A percentile compares a stretch with the other conserved stretches of the same genome.
phyloP scores from a whole-genome alignment of 2,113 vertebrate genomes.

The Vombatus ursinus region DNA sequence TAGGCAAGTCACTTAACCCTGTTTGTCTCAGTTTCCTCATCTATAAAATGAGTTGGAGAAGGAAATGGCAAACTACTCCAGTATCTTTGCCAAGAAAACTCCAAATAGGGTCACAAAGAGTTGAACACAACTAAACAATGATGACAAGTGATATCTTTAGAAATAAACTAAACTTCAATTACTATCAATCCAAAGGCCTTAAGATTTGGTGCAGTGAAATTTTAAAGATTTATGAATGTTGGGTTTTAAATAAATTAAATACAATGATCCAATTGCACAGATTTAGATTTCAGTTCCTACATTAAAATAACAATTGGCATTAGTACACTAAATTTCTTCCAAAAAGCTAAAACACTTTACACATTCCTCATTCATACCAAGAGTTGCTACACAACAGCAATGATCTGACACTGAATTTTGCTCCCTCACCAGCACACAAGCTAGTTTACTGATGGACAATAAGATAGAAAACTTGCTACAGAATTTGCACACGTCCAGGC shows the following conservation, averaged over 20 bases:
- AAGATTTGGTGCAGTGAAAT: conserved; percentile 56
- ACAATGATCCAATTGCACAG: conserved; percentile 55
- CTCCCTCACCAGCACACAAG: conserved; percentile 16
- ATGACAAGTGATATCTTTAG: neutral
- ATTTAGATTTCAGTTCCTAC: conserved; percentile 65
- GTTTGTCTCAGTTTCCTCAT: neutral
- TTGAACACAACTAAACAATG: neutral
- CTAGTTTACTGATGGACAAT: neutral
- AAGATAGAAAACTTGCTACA: neutral
- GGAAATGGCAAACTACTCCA: neutral
- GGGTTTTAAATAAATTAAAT: conserved; percentile 69
- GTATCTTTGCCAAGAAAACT: neutral
- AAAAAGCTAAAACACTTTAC: conserved; percentile 59
- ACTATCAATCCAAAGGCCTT: neutral
- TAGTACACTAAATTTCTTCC: conserved; percentile 40
- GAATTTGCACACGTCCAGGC: neutral
- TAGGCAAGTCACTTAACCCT: neutral
- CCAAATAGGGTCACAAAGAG: neutral
- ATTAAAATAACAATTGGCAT: conserved; percentile 70
- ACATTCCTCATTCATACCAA: conserved; percentile 62
- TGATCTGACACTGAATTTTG: neutral
- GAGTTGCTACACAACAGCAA: conserved; percentile 48
- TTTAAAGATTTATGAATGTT: conserved; percentile 63
- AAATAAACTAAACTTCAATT: conserved; percentile 31
- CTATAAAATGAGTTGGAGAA: neutral